Percentiles rank a stretch among this genome's conserved stretches.
Conservation (phyloP, 2,888 invertebrate species). For the Patella depressa region DNA sequence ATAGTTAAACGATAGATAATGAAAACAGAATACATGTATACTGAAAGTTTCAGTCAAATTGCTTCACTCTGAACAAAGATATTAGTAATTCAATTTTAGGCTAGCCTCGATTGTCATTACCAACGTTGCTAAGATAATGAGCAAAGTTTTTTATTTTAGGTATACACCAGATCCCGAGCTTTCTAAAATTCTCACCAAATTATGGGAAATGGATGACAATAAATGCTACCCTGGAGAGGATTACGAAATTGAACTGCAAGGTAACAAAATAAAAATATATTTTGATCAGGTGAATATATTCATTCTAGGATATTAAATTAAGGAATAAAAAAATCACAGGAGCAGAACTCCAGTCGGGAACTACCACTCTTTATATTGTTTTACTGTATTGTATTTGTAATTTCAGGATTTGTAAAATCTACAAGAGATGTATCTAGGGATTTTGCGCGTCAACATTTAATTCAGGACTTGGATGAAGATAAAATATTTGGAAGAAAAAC, state of each 20-base stretch:
- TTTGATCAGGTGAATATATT: too few species aligned
- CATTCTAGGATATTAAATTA: background rate
- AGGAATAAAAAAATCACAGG: too few species aligned
- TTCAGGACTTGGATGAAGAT: slow-evolving; percentile 66
- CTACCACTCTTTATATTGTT: too few species aligned
- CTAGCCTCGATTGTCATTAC: too few species aligned
- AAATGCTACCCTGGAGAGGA: slow-evolving; percentile 64
- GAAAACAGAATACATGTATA: too few species aligned
- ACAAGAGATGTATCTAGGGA: slow-evolving; percentile 51
- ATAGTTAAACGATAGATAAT: too few species aligned
- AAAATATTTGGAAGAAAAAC: slow-evolving; percentile 63
- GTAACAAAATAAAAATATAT: slow-evolving; percentile 42
- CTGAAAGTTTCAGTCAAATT: too few species aligned
- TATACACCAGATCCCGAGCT: slow-evolving; percentile 61
- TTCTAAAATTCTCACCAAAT: slow-evolving; percentile 59
- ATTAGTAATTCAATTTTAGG: too few species aligned
- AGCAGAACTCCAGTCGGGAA: too few species aligned
- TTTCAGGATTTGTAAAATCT: slow-evolving; percentile 63
- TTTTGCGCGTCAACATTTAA: slow-evolving; percentile 57
- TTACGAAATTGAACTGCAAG: slow-evolving; percentile 68
- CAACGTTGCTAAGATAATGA: too few species aligned
- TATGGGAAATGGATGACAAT: slow-evolving; percentile 69
- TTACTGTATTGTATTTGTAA: too few species aligned
- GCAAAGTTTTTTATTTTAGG: slow-evolving; percentile 28
- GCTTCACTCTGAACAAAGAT: too few species aligned